These are phyloP conservation scores for Ophion obscuratus DNA, from an alignment of 2,888 invertebrate species.

Conservation along the genomic window DNA sequence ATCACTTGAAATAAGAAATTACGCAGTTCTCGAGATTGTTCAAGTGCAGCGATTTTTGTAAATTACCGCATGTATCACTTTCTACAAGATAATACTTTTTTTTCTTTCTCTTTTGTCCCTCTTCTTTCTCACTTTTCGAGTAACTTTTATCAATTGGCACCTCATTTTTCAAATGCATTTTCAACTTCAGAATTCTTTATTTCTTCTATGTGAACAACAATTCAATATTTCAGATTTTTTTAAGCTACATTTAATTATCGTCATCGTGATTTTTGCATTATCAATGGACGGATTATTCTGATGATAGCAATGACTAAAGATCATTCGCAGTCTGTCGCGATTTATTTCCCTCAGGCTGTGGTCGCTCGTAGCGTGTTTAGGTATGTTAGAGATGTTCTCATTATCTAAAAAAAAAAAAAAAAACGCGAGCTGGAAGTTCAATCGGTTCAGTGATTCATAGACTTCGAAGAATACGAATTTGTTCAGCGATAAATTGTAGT, in stretches of 20 bases:
- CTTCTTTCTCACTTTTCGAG: neutral
- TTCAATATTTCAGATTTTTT: neutral
- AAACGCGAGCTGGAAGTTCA: too few relatives aligned
- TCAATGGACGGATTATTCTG: neutral
- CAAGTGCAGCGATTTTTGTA: too few relatives aligned
- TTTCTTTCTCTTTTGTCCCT: neutral
- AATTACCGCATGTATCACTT: too few relatives aligned
- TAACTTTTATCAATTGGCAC: neutral
- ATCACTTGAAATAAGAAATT: too few relatives aligned
- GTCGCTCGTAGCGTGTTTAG: conserved; percentile 52
- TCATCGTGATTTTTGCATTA: neutral
- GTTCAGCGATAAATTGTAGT: neutral
- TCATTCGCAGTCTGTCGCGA: neutral
- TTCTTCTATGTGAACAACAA: neutral
- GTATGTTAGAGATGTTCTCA: conserved; percentile 57
- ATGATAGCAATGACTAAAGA: neutral
- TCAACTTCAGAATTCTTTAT: neutral
- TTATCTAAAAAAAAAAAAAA: conserved; percentile 30
- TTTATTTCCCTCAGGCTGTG: conserved; percentile 1
- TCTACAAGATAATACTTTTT: too few relatives aligned
- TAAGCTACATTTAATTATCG: neutral
- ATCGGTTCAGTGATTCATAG: too few relatives aligned
- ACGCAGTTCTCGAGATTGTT: too few relatives aligned
- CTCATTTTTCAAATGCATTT: neutral
- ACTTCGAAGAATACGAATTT: too few relatives aligned